Percentiles rank a stretch among this genome's conserved stretches.
phyloP scores from a whole-genome alignment of 1,140 invertebrate species.

The Aphaenogaster rudis region DNA sequence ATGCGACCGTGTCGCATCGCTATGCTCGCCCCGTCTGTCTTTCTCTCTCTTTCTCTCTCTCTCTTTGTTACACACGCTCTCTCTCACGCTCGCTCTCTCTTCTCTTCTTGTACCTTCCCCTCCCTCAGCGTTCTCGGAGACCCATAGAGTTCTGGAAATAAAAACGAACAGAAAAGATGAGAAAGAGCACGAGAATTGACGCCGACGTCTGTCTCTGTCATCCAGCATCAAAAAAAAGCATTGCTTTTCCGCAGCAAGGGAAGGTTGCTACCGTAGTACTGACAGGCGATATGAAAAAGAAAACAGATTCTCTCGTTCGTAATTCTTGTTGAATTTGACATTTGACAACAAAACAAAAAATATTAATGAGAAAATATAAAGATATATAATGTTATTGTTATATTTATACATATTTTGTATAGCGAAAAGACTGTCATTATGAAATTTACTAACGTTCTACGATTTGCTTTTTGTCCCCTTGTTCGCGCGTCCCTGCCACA shows the following conservation, averaged over 20 bases:
- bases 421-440: slow-evolving; percentile 67
- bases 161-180: slow-evolving; percentile 64
- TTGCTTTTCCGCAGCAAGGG: slow-evolving; percentile 58
- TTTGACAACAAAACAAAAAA: slow-evolving; percentile 16
- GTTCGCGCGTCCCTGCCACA: slow-evolving; percentile 87
- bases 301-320: slow-evolving; percentile 38
- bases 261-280: slow-evolving; percentile 61
- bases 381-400: slow-evolving; percentile 24
- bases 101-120: slow-evolving; percentile 55
- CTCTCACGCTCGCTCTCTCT: slow-evolving; percentile 63
- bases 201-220: slow-evolving; percentile 62
- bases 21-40: slow-evolving; percentile 79
- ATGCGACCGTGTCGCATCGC: slow-evolving; percentile 75
- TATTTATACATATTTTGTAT: slow-evolving; percentile 50
- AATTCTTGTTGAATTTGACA: slow-evolving; percentile 52
- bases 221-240: slow-evolving; percentile 56
- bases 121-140: slow-evolving; percentile 71
- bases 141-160: slow-evolving; percentile 65
- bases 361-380: slow-evolving; percentile 31
- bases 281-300: slow-evolving; percentile 47
- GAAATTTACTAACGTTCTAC: slow-evolving; percentile 83
- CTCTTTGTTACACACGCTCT: slow-evolving; percentile 74
- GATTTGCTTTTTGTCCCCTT: slow-evolving; percentile 87
- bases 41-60: slow-evolving; percentile 68
- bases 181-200: slow-evolving; percentile 76